Evolutionary conservation across 2,888 invertebrate species (phyloP).

Genomic region (Eledone cirrhosa): DNA sequence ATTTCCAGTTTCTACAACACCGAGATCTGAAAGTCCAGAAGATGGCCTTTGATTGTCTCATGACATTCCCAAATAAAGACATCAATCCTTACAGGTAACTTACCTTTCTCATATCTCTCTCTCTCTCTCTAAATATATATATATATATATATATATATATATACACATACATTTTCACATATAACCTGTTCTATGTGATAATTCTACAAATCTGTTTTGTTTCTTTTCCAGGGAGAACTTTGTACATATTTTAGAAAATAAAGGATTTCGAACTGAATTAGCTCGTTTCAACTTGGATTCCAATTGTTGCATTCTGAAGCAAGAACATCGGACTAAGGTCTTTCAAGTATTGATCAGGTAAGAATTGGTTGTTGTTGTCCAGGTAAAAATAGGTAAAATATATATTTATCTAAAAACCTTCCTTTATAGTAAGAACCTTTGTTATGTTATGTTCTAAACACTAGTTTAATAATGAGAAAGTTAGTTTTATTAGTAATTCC

Average conservation of each 20-base stretch:
- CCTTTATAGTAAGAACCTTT: no score
- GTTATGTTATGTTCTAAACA: no score
- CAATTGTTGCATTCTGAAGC: conserved; percentile 75
- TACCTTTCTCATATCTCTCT: background rate
- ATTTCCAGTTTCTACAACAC: conserved; percentile 81
- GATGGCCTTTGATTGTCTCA: conserved; percentile 83
- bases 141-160: no score
- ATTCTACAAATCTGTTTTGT: no score
- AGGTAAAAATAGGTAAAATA: background rate
- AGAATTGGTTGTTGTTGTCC: no score
- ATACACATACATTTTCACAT: no score
- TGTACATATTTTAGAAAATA: conserved; percentile 83
- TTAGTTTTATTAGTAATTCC: no score
- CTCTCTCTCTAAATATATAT: no score
- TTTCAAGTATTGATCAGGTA: conserved; percentile 20
- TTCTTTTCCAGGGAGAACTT: conserved; percentile 74
- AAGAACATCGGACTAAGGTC: conserved; percentile 75
- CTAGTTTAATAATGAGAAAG: no score
- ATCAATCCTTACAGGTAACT: conserved; percentile 77
- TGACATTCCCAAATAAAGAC: conserved; percentile 84
- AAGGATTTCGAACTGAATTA: conserved; percentile 86
- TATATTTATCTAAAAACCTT: background rate
- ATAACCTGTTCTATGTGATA: no score
- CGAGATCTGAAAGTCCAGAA: conserved; percentile 84
- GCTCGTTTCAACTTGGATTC: conserved; percentile 81